Evolutionary conservation across 2,113 vertebrate genomes (phyloP).

Genomic region (Ifrita kowaldi): DNA sequence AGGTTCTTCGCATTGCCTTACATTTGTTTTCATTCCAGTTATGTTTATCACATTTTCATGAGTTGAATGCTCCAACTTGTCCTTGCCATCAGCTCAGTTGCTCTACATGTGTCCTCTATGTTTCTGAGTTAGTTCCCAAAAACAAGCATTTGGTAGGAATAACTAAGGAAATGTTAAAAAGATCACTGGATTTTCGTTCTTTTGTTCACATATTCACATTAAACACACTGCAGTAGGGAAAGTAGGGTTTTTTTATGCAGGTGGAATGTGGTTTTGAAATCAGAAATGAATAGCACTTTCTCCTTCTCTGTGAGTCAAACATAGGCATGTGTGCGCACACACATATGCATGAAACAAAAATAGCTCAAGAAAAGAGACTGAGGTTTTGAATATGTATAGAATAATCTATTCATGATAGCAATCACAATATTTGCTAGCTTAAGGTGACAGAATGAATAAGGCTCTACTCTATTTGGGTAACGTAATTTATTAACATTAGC

Average conservation of each 20-base stretch:
- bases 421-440: neutral
- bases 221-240: neutral
- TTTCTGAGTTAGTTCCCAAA: neutral
- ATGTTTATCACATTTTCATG: neutral
- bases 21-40: neutral
- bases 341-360: neutral
- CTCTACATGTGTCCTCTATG: neutral
- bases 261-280: neutral
- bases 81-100: neutral
- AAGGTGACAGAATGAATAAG: neutral
- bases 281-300: neutral
- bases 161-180: neutral
- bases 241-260: neutral
- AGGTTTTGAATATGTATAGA: neutral
- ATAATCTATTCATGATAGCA: neutral
- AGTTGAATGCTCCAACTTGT: neutral
- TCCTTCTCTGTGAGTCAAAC: neutral
- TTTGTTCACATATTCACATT: neutral
- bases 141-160: neutral
- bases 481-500: neutral
- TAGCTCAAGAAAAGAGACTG: neutral
- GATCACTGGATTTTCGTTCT: neutral
- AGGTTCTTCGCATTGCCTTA: neutral
- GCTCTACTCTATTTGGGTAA: neutral
- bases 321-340: accelerated